Evolutionary conservation across 30 jellyfish, hydroid and myxozoan species (phyloP).

Genomic region (Hydra vulgaris): DNA sequence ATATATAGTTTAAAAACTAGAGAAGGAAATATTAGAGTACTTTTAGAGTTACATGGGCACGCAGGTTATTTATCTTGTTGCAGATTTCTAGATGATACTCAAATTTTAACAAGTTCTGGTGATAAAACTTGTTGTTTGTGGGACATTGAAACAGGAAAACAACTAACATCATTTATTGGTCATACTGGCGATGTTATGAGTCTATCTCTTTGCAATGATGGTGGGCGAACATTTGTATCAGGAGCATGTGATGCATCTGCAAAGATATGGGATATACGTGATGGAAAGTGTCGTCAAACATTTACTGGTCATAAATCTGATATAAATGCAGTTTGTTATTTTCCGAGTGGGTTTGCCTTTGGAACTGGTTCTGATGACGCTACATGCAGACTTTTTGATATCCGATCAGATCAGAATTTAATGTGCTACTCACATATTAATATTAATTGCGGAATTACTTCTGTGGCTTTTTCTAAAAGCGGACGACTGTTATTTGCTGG

Average conservation of each 20-base stretch:
- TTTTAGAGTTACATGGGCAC: conserved; percentile 96
- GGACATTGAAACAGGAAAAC: conserved; percentile 99
- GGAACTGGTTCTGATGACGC: conserved; percentile 99
- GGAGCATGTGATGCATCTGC: conserved; percentile 99
- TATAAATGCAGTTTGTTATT: conserved; percentile 91
- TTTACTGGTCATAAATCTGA: conserved; percentile 98
- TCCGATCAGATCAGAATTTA: conserved; percentile 89
- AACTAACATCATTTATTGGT: conserved; percentile 90
- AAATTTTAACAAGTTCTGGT: conserved; percentile 92
- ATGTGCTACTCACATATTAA: conserved; percentile 81
- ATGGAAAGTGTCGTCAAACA: conserved; percentile 95
- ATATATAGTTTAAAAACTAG: conserved; percentile 79
- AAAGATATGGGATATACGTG: conserved; percentile 99
- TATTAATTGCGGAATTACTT: conserved; percentile 90
- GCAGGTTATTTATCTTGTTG: conserved; percentile 98
- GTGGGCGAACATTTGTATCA: conserved; percentile 90
- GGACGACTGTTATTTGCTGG: conserved; percentile 98
- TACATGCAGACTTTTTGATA: conserved; percentile 91
- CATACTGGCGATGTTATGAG: conserved; percentile 99
- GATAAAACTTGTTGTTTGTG: conserved; percentile 96
- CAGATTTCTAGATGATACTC: conserved; percentile 89
- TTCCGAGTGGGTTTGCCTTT: conserved; percentile 96
- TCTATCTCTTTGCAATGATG: conserved; percentile 82
- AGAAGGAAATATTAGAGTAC: conserved; percentile 91
- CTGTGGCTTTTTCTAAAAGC: conserved; percentile 97